Evolutionary conservation across 2,888 invertebrate species (phyloP).

Genomic region (Lepidocyrtoides sp.): DNA sequence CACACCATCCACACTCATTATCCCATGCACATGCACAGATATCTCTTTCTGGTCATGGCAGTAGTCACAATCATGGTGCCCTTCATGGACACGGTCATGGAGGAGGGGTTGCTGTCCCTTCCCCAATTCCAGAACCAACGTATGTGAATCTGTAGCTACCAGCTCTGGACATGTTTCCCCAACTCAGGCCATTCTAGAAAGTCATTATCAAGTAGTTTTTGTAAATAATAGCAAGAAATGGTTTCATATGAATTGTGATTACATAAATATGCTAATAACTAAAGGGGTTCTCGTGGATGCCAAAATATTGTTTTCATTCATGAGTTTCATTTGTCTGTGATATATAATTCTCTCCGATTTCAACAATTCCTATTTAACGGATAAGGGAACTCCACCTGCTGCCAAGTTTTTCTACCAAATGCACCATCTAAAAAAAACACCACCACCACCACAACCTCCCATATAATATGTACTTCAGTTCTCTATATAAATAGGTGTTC

Average conservation of each 20-base stretch:
- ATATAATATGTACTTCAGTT: not conserved
- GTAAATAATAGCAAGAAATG: not conserved
- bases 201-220: constrained; percentile 11
- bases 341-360: constrained; percentile 50
- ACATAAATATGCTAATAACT: not conserved
- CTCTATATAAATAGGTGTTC: not conserved
- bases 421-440: not conserved
- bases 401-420: constrained; percentile 48
- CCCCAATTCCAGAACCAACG: constrained; percentile 93
- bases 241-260: constrained; percentile 35
- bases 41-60: constrained; percentile 87
- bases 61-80: constrained; percentile 87
- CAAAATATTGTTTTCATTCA: constrained; percentile 75
- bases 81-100: constrained; percentile 87
- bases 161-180: not conserved
- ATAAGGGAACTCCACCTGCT: constrained; percentile 37
- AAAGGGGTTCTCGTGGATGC: constrained; percentile 76
- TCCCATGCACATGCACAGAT: constrained; percentile 87
- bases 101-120: constrained; percentile 86
- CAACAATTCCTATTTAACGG: constrained; percentile 1
- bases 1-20: constrained; percentile 86
- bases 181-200: constrained; percentile 27
- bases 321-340: constrained; percentile 79
- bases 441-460: no score
- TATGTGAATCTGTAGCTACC: constrained; percentile 96